Conservation (phyloP, 2,888 invertebrate species). For the Andricus curvator region DNA sequence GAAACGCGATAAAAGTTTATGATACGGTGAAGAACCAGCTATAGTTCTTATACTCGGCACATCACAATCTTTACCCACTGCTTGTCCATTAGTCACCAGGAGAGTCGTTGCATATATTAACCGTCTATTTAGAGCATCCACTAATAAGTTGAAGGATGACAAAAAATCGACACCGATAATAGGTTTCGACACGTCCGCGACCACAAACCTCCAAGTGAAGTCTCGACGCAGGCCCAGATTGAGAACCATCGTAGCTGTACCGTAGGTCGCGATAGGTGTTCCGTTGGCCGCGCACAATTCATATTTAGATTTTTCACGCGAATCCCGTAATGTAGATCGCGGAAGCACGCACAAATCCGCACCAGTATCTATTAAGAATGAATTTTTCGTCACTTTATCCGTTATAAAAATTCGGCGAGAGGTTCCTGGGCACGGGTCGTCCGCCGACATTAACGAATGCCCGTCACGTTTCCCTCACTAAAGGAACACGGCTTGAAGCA, state of each 20-base stretch:
- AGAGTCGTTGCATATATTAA: not conserved
- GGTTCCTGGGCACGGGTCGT: no score
- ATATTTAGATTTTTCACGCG: constrained; percentile 17
- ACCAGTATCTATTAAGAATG: constrained; percentile 43
- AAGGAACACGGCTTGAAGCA: no score
- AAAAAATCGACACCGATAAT: constrained; percentile 71
- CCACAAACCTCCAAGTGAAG: constrained; percentile 62
- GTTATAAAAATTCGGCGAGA: constrained; percentile 42
- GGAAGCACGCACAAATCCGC: constrained; percentile 42
- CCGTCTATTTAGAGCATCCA: constrained; percentile 57
- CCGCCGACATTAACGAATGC: no score
- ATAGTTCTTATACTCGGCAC: not conserved
- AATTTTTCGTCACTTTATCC: constrained; percentile 37
- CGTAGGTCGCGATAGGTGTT: constrained; percentile 66
- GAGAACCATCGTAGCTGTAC: constrained; percentile 56
- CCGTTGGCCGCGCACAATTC: constrained; percentile 69
- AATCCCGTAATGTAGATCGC: not conserved
- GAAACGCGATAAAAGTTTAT: constrained; percentile 40
- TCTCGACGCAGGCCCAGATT: constrained; percentile 64
- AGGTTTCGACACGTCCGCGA: constrained; percentile 66
- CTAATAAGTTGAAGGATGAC: constrained; percentile 61
- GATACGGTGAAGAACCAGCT: constrained; percentile 28
- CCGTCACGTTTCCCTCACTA: no score
- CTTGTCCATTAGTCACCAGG: not conserved
- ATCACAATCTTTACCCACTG: not conserved